phyloP scores from a whole-genome alignment of 2,888 invertebrate species.

The Netelia melanura region DNA sequence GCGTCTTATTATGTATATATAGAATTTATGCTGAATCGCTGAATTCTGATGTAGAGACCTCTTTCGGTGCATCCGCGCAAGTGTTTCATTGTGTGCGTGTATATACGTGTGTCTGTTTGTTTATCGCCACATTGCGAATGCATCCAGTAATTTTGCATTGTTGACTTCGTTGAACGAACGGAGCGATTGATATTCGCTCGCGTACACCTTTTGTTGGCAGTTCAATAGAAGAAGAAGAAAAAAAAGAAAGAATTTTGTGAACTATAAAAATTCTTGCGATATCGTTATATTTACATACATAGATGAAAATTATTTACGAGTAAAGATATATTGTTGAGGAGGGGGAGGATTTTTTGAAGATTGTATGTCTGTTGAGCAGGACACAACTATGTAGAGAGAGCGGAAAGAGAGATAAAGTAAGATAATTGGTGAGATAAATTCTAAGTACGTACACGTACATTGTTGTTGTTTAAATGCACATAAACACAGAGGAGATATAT shows the following conservation, averaged over 20 bases:
- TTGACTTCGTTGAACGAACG: constrained; percentile 6
- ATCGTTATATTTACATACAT: constrained; percentile 39
- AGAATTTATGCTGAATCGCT: background rate
- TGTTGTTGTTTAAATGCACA: constrained; percentile 69
- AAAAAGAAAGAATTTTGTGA: constrained; percentile 15
- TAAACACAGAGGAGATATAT: constrained; percentile 61
- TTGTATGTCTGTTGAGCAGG: constrained; percentile 63
- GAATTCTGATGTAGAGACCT: constrained; percentile 9
- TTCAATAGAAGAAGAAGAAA: background rate
- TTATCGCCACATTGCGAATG: constrained; percentile 22
- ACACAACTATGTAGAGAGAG: constrained; percentile 50
- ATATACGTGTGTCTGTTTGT: constrained; percentile 23
- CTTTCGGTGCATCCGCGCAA: background rate
- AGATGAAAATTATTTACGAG: constrained; percentile 31
- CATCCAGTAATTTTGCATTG: constrained; percentile 21
- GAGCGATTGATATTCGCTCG: constrained; percentile 13
- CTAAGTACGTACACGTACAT: constrained; percentile 60
- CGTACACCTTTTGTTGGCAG: constrained; percentile 6
- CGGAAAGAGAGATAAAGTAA: constrained; percentile 17
- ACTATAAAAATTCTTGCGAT: constrained; percentile 7
- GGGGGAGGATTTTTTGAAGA: constrained; percentile 58
- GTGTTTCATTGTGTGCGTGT: constrained; percentile 3
- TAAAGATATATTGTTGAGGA: constrained; percentile 45
- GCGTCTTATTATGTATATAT: background rate
- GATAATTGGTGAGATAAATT: constrained; percentile 33